A percentile compares a stretch with the other conserved stretches of the same genome.
Conservation (phyloP, 2,888 invertebrate genomes). For the Scrobipalpa atriplicella region DNA sequence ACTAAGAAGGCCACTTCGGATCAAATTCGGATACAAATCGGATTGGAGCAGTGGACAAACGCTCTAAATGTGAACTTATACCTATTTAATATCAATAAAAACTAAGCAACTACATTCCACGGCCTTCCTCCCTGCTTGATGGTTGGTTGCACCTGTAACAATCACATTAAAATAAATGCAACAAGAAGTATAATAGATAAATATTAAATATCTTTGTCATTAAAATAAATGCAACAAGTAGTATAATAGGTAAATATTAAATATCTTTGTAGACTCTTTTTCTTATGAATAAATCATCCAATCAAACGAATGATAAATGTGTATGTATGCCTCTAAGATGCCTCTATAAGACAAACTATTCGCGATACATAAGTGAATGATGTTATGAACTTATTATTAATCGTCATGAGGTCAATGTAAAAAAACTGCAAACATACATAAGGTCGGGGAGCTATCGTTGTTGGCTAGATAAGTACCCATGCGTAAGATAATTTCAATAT, state of each 20-base stretch:
- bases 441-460: not conserved
- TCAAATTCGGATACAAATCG: too few relatives aligned
- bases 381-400: conserved; percentile 7
- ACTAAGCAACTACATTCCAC: conserved; percentile 84
- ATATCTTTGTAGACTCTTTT: too few relatives aligned
- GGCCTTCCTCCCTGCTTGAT: conserved; percentile 78
- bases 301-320: too few relatives aligned
- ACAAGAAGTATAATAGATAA: too few relatives aligned
- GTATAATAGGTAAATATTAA: too few relatives aligned
- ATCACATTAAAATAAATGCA: conserved; percentile 32
- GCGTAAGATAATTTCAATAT: not conserved
- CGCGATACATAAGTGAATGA: too few relatives aligned
- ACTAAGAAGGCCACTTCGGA: too few relatives aligned
- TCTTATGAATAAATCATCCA: too few relatives aligned
- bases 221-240: conserved; percentile 26
- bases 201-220: too few relatives aligned
- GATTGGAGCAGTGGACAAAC: too few relatives aligned
- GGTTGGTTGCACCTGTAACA: conserved; percentile 82
- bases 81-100: not conserved
- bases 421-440: conserved; percentile 1
- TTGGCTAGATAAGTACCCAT: not conserved
- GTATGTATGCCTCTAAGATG: too few relatives aligned
- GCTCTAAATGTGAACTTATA: not conserved
- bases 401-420: conserved; percentile 7
- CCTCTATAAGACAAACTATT: too few relatives aligned